Evolutionary conservation across 2,113 vertebrate species (phyloP), one percentile per base, ranked within the genome.

Genomic region (Apteryx owenii): DNA sequence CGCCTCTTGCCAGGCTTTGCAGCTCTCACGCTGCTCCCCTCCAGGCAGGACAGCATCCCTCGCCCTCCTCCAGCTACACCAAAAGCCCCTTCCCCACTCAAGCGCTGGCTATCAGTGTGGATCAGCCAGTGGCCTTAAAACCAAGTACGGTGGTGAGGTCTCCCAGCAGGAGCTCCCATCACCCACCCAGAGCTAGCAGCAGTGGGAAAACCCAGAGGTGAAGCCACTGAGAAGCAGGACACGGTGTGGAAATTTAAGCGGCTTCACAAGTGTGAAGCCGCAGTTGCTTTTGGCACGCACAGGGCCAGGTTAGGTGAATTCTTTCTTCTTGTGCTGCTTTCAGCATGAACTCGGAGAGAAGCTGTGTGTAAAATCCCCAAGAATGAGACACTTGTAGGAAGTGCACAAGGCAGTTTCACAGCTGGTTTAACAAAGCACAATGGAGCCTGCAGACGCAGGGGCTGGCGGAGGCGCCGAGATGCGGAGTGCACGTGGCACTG

Each of bases 401-500:
- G 56, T 2, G 12, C 66, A 2, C 5, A 0, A 11, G 0, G 28
- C 5, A 4, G 31, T 90, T 20, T 66, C 64, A 31, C 51, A 13
- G 71, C 11, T 7, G 0, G 28, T 10, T 53, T 5, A 26, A 29
- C 62, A 7, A 21, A 29, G 61, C 72, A 8, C 72, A 5, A 0
- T 0, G 0, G 36, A 70, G 54, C 70, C 40, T 9, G 56, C 2
- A 53, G 7, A 36, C 36, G 21, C 33, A 29, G 33, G 33, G 75
- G 92, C 58, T 1, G 10, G 3, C 5, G 82, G 65, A 77, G 40
- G 25, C 36, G n/a, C 64, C 1, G 12, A 42, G 81, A 20, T 11
- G 1, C 36, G 0, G 38, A 3, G 7, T 5, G 5, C 23, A 1
- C 3, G 0, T 21, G 44, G 83, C 80, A 82, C 56, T 0, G 0